phyloP scores from a whole-genome alignment of 2,888 invertebrate species.

The Shargacucullia verbasci region DNA sequence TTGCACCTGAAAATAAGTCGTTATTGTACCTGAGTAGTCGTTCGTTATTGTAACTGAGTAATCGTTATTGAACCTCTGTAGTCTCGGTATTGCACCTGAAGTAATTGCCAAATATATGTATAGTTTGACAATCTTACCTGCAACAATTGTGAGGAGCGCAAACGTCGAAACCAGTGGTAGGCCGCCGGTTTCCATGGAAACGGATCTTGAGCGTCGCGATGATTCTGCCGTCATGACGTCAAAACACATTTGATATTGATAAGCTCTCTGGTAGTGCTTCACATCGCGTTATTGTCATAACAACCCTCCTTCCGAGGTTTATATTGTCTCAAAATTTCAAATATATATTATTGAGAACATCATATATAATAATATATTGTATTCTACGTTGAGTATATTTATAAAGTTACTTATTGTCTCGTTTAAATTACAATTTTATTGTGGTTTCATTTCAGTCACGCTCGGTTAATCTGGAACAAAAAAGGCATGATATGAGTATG shows the following conservation, averaged over 20 bases:
- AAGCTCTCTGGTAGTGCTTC: constrained; percentile 59
- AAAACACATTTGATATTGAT: constrained; percentile 66
- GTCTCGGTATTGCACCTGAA: too few relatives aligned
- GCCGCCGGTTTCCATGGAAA: constrained; percentile 82
- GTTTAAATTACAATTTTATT: constrained; percentile 62
- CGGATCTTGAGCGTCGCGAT: constrained; percentile 70
- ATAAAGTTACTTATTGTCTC: constrained; percentile 61
- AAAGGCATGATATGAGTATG: too few relatives aligned
- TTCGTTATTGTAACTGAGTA: too few relatives aligned
- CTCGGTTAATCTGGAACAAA: constrained; percentile 75
- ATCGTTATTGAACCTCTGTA: too few relatives aligned
- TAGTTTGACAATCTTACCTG: constrained; percentile 69
- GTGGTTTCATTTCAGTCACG: constrained; percentile 60
- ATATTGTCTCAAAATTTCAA: constrained; percentile 61
- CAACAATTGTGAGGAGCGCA: constrained; percentile 84
- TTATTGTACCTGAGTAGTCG: too few relatives aligned
- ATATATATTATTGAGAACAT: constrained; percentile 44
- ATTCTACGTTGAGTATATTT: constrained; percentile 38
- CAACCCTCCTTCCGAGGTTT: constrained; percentile 58
- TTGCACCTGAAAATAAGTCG: too few relatives aligned
- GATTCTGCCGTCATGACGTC: constrained; percentile 76
- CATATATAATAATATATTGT: constrained; percentile 21
- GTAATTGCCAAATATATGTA: too few relatives aligned
- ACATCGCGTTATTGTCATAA: constrained; percentile 68
- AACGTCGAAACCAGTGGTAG: constrained; percentile 84